Conservation (phyloP, 1,140 invertebrate species). For the Lordiphosa mommai region DNA sequence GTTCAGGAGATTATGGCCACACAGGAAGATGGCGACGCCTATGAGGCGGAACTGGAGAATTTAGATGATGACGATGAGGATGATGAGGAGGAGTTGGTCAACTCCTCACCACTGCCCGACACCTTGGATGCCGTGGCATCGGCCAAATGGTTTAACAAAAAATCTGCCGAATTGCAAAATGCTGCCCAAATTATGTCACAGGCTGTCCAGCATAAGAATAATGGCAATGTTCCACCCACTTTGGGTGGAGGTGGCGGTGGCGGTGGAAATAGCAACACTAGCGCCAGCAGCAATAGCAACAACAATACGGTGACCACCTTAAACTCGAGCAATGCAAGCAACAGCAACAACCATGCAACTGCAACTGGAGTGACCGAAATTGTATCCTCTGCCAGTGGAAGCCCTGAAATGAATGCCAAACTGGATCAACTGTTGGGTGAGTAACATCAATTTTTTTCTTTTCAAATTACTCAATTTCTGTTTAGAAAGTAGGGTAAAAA, state of each 20-base stretch:
- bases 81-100: slow-evolving; percentile 40
- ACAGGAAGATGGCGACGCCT: slow-evolving; percentile 79
- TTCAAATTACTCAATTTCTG: too few relatives aligned
- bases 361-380: not conserved
- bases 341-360: slow-evolving; percentile 15
- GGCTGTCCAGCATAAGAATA: slow-evolving; percentile 66
- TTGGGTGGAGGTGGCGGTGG: slow-evolving; percentile 18
- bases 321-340: slow-evolving; percentile 11
- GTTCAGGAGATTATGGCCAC: slow-evolving; percentile 89
- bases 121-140: slow-evolving; percentile 36
- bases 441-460: not conserved
- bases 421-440: slow-evolving; percentile 64
- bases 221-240: slow-evolving; percentile 58
- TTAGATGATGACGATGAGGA: slow-evolving; percentile 55
- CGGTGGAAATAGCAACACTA: slow-evolving; percentile 20
- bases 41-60: slow-evolving; percentile 53
- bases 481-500: too few relatives aligned
- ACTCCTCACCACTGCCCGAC: too few relatives aligned
- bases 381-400: slow-evolving; percentile 18
- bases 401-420: slow-evolving; percentile 53
- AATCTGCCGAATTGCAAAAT: slow-evolving; percentile 70
- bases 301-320: slow-evolving; percentile 12
- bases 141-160: slow-evolving; percentile 34
- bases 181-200: slow-evolving; percentile 74
- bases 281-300: slow-evolving; percentile 23